These are phyloP conservation scores for Protobothrops mucrosquamatus DNA, from an alignment of 2,113 vertebrate species.

Conservation along the genomic window DNA sequence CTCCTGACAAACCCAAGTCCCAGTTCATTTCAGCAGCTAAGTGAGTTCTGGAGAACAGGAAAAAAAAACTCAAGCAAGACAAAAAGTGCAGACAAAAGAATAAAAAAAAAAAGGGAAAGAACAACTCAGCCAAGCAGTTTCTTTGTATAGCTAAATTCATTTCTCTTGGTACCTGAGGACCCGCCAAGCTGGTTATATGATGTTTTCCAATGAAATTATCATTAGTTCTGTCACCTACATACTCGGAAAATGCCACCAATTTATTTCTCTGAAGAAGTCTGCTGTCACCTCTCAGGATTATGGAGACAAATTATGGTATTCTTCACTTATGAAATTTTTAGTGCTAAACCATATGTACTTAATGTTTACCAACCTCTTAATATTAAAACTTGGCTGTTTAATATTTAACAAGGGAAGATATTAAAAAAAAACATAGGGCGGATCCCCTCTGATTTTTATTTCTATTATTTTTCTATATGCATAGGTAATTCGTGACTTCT, in stretches of 20 bases:
- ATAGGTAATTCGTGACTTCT: conserved; percentile 17
- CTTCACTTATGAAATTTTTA: conserved; percentile 9
- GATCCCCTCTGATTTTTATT: conserved; percentile 26
- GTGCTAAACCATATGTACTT: background rate
- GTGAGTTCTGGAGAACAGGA: background rate
- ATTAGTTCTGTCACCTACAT: conserved; percentile 24
- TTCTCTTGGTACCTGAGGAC: background rate
- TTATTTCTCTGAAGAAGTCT: conserved; percentile 21
- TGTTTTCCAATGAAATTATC: conserved; percentile 30
- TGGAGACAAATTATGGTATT: conserved; percentile 17
- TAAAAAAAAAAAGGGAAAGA: background rate
- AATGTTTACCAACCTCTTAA: conserved; percentile 2
- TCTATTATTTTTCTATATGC: conserved; percentile 14
- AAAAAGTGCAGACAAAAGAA: background rate
- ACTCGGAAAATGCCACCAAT: background rate
- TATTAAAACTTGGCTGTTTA: conserved; percentile 12
- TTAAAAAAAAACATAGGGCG: conserved; percentile 7
- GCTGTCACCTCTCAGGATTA: background rate
- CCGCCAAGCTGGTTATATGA: background rate
- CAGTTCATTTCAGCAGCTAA: background rate
- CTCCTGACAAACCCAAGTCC: background rate
- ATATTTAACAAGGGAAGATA: conserved; percentile 32
- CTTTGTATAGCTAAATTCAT: conserved; percentile 8
- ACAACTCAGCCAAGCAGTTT: background rate
- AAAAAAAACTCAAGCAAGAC: too few species aligned